Evolutionary conservation across 1,140 invertebrate genomes (phyloP).

Genomic region (Akabosia matsudoensis): DNA sequence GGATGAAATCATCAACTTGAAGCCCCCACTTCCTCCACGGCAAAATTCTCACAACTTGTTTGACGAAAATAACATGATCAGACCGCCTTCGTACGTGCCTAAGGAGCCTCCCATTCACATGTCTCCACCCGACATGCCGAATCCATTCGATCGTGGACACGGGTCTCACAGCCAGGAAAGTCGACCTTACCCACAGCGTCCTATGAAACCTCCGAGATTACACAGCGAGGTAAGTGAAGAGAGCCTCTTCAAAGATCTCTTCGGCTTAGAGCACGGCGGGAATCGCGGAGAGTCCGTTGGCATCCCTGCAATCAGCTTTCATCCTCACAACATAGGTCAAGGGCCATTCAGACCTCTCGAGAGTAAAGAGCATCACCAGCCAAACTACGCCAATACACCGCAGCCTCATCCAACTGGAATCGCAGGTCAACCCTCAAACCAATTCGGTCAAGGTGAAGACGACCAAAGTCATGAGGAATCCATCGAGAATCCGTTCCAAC

Average conservation of each 20-base stretch:
- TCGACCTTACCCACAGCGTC: neutral
- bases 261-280: neutral
- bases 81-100: neutral
- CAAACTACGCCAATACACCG: neutral
- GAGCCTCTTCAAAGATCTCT: conserved; percentile 3
- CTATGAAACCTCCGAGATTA: neutral
- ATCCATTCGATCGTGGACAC: neutral
- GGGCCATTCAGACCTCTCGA: neutral
- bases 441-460: conserved; percentile 2
- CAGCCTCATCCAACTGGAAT: neutral
- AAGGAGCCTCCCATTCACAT: neutral
- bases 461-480: conserved; percentile 18
- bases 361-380: neutral
- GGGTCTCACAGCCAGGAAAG: neutral
- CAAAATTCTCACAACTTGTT: neutral
- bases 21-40: neutral
- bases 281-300: neutral
- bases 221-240: neutral
- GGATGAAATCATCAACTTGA: neutral
- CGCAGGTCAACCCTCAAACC: conserved; percentile 13
- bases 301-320: neutral
- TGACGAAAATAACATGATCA: neutral
- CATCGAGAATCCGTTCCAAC: neutral
- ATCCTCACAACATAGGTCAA: conserved; percentile 1
- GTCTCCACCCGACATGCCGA: neutral